Base-by-base conservation (phyloP, 2,113 vertebrate species). In the Salvelinus namaycush region DNA sequence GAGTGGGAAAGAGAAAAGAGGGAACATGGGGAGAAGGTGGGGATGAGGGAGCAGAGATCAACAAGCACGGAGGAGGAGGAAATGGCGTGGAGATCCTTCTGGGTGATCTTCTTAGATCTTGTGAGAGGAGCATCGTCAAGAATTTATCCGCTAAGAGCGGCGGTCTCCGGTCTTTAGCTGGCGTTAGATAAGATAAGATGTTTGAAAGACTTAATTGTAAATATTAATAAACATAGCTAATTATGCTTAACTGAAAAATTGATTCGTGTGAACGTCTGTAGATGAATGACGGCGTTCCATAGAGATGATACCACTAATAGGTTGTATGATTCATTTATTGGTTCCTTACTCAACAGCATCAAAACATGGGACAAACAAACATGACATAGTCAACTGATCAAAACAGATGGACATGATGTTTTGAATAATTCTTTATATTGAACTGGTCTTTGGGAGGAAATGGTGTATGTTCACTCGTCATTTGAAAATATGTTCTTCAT, bases 171-270 rank as follows among this genome's bases (percentile, higher is more conserved):
- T 88, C 82, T 87, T 87, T 74, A 88, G 88, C 86, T 94, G 92
- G 91, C 90, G 70, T 72, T 73, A 74, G 86, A 92, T 93, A 77
- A 93, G 89, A 89, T 87, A 75, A 39, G 34, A 39, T 39, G 68
- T 89, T 89, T 89, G 86, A 84, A 88, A 87, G 82, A 79, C 84
- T 85, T 86, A 89, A 91, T 91, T 91, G 87, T 92, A 90, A 93
- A 93, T 93, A 93, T 91, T 92, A 78, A 93, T 91, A 86, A 79
- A 88, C 87, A 83, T 68, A 83, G 90, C 76, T 87, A 92, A 91
- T 91, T 39, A 39, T 39, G 34, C 34, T 39, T 51, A 68, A 77
- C 74, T 86, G 70, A 91, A 91, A 93, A 87, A 93, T 90, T 82
- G 5, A 92, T 89, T 60, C 75, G 0, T 4, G 34, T 66, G 68